phyloP scores from a whole-genome alignment of 2,888 invertebrate species.

The Bhutanitis thaidina region DNA sequence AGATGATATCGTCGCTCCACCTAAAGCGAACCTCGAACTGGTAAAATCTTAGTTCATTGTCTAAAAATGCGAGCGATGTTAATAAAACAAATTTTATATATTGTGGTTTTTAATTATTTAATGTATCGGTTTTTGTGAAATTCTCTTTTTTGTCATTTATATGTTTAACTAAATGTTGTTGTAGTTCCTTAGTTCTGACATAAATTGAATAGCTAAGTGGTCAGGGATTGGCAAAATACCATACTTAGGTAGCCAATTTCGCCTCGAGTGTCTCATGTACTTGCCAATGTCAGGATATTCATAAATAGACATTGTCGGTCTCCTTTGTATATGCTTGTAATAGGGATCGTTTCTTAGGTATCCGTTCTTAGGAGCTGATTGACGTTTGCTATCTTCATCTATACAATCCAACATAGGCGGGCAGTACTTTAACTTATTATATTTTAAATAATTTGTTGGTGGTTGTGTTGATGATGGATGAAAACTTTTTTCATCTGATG shows the following conservation, averaged over 20 bases:
- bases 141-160: background rate
- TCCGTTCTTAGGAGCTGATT: background rate
- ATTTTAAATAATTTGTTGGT: background rate
- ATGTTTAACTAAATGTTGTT: background rate
- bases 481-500: background rate
- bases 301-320: background rate
- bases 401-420: slow-evolving; percentile 1
- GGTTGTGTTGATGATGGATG: background rate
- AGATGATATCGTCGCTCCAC: too few relatives aligned
- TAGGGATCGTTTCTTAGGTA: background rate
- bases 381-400: background rate
- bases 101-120: too few relatives aligned
- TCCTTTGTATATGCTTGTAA: background rate
- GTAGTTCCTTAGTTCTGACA: slow-evolving; percentile 15
- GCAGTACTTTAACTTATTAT: slow-evolving; percentile 5
- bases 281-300: background rate
- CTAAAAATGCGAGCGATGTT: too few relatives aligned
- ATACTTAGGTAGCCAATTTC: slow-evolving; percentile 16
- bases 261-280: background rate
- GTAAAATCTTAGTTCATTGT: too few relatives aligned
- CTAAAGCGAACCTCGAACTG: too few relatives aligned
- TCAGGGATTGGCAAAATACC: slow-evolving; percentile 22
- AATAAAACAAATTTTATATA: too few relatives aligned
- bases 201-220: slow-evolving; percentile 8
- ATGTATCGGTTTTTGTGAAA: too few relatives aligned